Percentiles rank a stretch among this genome's conserved stretches.
Conservation (phyloP, 2,888 invertebrate species). For the Panzeria rudis region DNA sequence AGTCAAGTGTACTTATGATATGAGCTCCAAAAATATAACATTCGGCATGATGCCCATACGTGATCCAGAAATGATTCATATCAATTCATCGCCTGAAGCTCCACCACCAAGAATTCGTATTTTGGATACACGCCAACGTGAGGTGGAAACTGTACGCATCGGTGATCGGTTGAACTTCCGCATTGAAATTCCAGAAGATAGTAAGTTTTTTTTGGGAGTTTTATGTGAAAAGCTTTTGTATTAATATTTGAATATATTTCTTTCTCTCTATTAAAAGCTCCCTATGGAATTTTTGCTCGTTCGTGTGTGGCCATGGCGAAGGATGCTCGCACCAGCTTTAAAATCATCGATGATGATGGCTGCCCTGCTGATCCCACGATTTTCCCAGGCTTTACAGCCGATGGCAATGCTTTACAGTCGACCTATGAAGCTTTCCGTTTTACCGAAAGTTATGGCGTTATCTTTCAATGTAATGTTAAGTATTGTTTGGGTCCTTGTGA, state of each 20-base stretch:
- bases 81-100: constrained; percentile 97
- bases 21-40: constrained; percentile 97
- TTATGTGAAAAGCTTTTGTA: neutral
- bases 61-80: constrained; percentile 98
- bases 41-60: constrained; percentile 99
- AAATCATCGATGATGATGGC: constrained; percentile 97
- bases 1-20: constrained; percentile 97
- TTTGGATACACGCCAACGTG: constrained; percentile 92
- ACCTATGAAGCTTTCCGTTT: constrained; percentile 97
- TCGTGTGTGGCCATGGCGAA: constrained; percentile 99
- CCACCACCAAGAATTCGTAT: constrained; percentile 97
- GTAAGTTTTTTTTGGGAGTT: constrained; percentile 85
- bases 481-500: constrained; percentile 97
- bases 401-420: constrained; percentile 95
- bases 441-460: constrained; percentile 97
- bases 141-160: constrained; percentile 97
- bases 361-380: constrained; percentile 97
- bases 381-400: constrained; percentile 95
- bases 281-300: constrained; percentile 97
- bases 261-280: constrained; percentile 87
- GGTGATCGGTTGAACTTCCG: constrained; percentile 97
- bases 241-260: neutral
- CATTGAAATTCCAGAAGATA: constrained; percentile 98
- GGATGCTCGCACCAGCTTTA: constrained; percentile 97
- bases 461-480: constrained; percentile 98